Base-by-base conservation (phyloP, 2,888 invertebrate genomes). In the Zygogramma bicolorata region DNA sequence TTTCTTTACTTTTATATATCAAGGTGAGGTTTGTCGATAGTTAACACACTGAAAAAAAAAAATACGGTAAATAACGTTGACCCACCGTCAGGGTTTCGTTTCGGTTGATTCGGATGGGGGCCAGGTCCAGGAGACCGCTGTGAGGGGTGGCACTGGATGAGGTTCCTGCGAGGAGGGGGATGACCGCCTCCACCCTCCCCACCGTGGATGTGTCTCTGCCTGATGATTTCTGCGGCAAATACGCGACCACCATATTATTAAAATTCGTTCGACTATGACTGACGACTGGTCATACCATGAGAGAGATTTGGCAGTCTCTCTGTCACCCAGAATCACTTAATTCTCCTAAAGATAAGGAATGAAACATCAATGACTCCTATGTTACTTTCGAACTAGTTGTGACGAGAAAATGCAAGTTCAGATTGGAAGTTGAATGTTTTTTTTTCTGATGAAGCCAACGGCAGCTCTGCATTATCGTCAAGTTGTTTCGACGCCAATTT, bases 91-190 rank as follows among this genome's bases (percentile, higher is more conserved):
- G 83, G 85, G 83, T 83, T 84, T 85, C 81, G 85, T 81, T 79
- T 85, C 85, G 84, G 75, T 85, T 81, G 85, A 81, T 79, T 85
- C 85, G 84, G 75, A 72, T 74, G 68, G 49, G 75, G 86, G 85
- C 86, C 85, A 86, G 84, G 85, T 86, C 86, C 86, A 86, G 83
- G 85, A 84, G 81, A 85, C 83, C 79, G 84, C 83, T 80, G 79
- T 82, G 82, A 85, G 84, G 75, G 86, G 85, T 74, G 81, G 79
- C 72, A 82, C 83, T 25, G 77, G 83, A 79, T 83, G 83, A 76
- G 81, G 82, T 77, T 82, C 84, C 82, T 81, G 83, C 78, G 78
- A 75, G 68, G 81, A 79, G 78, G 81, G 81, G 27, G 62, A 58
- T 42, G 61, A 31, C 77, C 75, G 78, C 78, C 73, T 72, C 78